Base-by-base conservation (phyloP, 2,888 invertebrate species). In the Cheilosia vernalis region DNA sequence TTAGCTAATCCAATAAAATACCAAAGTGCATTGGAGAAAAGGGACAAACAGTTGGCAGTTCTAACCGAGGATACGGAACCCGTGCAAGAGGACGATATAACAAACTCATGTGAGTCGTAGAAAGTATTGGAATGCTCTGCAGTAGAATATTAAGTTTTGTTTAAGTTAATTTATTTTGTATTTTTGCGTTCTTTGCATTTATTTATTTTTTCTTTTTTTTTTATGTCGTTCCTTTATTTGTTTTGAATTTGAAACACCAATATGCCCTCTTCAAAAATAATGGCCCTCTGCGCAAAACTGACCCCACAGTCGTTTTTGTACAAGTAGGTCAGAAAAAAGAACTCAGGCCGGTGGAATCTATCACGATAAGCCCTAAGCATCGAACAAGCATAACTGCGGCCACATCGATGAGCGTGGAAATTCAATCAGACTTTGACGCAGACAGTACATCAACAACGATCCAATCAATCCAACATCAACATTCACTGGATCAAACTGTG, bases 1-100 rank as follows among this genome's bases (percentile, higher is more conserved):
- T 92, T 99, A 86, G 98, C 98, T 17, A 99, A 99, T 93, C 99
- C 99, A 0, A 98, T 99, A 88, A 98, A 98, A 92, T 98, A 98
- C 92, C 98, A 98, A 92, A 98, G 97, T 89, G 97, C 98, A 92
- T 93, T 97, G 89, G 98, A 99, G 90, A 98, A 98, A 91, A 95
- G 98, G 79, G 96, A 96, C 61, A 96, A 97, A 89, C 98, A 98
- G 92, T 93, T 99, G 89, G 96, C 97, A 1, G 97, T 98, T 80
- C 94, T 98, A 64, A 97, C 97, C 0, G 98, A 98, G 88, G 97
- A 96, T 80, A 94, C 96, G 83, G 96, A 95, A 88, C 93, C 93
- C 10, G 89, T 92, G 9, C 90, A 91, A 5, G 93, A 93, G 58
- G 92, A 93, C 70, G 94, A 94, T 66, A 88, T 91, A 15, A 89